Conservation (phyloP, 2,113 vertebrate species). For the Sinocyclocheilus grahami region DNA sequence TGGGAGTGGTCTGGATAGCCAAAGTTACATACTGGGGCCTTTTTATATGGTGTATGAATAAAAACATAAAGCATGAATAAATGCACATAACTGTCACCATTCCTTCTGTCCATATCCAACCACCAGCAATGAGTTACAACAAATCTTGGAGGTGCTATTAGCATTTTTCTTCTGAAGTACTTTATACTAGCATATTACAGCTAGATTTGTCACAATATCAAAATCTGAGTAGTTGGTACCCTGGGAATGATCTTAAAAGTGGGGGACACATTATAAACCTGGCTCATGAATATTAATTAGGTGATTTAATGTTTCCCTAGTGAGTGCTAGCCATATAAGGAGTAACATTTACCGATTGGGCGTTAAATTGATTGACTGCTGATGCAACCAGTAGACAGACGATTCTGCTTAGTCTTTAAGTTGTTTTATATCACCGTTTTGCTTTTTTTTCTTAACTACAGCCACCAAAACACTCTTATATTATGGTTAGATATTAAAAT, state of each 20-base stretch:
- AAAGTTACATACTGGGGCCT: conserved; percentile 41
- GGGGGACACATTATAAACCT: background rate
- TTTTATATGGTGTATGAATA: conserved; percentile 10
- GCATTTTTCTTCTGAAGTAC: background rate
- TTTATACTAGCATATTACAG: background rate
- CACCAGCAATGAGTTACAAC: conserved; percentile 5
- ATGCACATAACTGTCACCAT: background rate
- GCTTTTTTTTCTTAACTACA: background rate
- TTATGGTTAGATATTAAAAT: background rate
- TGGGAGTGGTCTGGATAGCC: conserved; percentile 36
- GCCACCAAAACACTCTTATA: background rate
- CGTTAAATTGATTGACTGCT: background rate
- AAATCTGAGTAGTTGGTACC: background rate
- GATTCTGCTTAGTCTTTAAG: background rate
- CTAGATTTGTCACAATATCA: background rate
- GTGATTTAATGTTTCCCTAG: background rate
- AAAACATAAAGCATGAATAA: background rate
- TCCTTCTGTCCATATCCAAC: background rate
- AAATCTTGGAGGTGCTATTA: background rate
- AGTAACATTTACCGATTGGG: background rate
- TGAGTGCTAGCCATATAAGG: background rate
- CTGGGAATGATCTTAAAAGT: background rate
- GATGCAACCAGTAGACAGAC: background rate
- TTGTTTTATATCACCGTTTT: background rate
- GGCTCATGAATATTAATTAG: background rate